Conservation (phyloP, 2,797 vertebrate species). For the Typhlichthys eigenmanni region DNA sequence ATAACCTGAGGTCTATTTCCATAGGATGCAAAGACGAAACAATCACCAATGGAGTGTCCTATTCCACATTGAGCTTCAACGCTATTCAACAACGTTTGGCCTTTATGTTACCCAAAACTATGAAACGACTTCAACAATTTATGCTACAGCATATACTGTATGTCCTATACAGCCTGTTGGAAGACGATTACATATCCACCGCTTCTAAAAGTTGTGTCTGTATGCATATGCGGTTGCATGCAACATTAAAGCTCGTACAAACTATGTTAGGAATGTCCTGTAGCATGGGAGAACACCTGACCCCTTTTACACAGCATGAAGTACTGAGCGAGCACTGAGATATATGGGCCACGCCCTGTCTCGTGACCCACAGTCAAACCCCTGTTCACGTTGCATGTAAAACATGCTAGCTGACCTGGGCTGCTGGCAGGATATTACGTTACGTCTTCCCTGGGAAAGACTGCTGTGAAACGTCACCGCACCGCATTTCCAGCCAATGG, state of each 20-base stretch:
- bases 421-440: conserved; percentile 64
- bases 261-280: conserved; percentile 23
- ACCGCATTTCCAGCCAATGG: conserved; percentile 8
- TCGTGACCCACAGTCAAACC: conserved; percentile 64
- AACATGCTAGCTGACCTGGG: conserved; percentile 50
- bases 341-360: conserved; percentile 51
- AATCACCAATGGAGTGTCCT: no score
- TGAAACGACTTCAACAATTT: no score
- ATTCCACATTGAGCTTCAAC: no score
- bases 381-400: conserved; percentile 59
- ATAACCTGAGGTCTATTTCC: no score
- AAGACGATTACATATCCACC: not conserved
- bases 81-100: no score
- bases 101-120: no score
- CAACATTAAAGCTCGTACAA: conserved; percentile 38
- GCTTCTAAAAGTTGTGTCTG: conserved; percentile 5
- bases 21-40: no score
- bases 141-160: no score
- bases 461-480: conserved; percentile 29
- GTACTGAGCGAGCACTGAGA: conserved; percentile 48
- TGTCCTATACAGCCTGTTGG: no score
- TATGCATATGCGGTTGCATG: conserved; percentile 10
- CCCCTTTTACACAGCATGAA: conserved; percentile 45
- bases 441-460: conserved; percentile 49
- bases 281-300: conserved; percentile 33